Percentiles rank a stretch among this genome's conserved stretches.
These are phyloP conservation scores for Sula dactylatra DNA, from an alignment of 2,113 vertebrate species.

Conservation along the genomic window DNA sequence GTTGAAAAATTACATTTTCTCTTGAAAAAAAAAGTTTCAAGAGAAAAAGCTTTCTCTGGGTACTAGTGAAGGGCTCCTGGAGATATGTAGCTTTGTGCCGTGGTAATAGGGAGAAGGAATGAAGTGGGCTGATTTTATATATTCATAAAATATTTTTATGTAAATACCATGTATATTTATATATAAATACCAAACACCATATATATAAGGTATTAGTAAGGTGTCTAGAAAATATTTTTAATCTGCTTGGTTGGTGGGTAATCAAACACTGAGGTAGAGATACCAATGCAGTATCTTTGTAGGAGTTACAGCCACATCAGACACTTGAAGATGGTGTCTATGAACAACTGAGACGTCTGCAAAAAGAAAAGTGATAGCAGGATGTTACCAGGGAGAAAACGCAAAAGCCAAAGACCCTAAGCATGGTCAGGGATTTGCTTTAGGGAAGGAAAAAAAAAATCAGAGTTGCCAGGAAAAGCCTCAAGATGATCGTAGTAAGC, in stretches of 20 bases:
- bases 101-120: not conserved
- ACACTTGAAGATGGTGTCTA: not conserved
- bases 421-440: not conserved
- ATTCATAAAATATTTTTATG: no score
- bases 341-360: not conserved
- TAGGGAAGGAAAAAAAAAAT: not conserved
- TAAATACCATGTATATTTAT: not conserved
- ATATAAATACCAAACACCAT: no score
- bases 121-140: not conserved
- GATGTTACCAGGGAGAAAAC: not conserved
- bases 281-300: not conserved
- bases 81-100: not conserved
- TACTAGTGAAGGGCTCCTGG: not conserved
- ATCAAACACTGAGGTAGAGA: not conserved
- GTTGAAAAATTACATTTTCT: not conserved
- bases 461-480: conserved; percentile 32
- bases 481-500: conserved; percentile 21
- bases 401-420: not conserved
- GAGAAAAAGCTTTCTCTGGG: not conserved
- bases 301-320: not conserved
- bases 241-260: not conserved
- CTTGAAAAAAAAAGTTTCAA: not conserved
- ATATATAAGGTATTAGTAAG: not conserved
- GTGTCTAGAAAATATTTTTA: not conserved
- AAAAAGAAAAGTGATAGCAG: not conserved